Conservation (phyloP, 2,113 vertebrate species). For the Albula glossodonta region DNA sequence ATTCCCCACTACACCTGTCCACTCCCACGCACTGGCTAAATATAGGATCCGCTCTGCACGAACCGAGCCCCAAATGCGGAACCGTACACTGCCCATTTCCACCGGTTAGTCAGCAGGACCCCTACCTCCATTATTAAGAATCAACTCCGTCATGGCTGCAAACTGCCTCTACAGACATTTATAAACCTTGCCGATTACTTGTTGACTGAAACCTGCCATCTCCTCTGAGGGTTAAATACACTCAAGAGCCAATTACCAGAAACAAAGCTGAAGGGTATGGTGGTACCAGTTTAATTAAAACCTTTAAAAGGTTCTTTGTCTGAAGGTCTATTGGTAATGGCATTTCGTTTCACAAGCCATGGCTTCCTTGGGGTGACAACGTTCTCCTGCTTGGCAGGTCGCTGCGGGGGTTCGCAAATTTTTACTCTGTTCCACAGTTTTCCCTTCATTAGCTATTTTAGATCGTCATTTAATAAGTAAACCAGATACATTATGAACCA, state of each 20-base stretch:
- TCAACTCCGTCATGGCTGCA: not conserved
- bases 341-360: not conserved
- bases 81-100: not conserved
- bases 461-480: not conserved
- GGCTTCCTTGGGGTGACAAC: not conserved
- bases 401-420: not conserved
- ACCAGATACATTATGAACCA: not conserved
- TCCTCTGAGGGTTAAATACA: not conserved
- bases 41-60: not conserved
- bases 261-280: not conserved
- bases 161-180: not conserved
- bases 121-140: not conserved
- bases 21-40: not conserved
- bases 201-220: not conserved
- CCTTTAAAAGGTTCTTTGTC: not conserved
- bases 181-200: not conserved
- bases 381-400: not conserved
- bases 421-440: not conserved
- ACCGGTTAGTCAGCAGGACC: not conserved
- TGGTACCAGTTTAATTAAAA: not conserved
- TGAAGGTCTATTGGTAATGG: too few relatives aligned
- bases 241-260: not conserved
- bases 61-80: not conserved
- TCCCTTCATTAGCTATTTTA: not conserved
- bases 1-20: not conserved